Percentiles rank a stretch among this genome's conserved stretches.
phyloP scores from a whole-genome alignment of 2,113 vertebrate species.

The Cricetomys ansorgei region DNA sequence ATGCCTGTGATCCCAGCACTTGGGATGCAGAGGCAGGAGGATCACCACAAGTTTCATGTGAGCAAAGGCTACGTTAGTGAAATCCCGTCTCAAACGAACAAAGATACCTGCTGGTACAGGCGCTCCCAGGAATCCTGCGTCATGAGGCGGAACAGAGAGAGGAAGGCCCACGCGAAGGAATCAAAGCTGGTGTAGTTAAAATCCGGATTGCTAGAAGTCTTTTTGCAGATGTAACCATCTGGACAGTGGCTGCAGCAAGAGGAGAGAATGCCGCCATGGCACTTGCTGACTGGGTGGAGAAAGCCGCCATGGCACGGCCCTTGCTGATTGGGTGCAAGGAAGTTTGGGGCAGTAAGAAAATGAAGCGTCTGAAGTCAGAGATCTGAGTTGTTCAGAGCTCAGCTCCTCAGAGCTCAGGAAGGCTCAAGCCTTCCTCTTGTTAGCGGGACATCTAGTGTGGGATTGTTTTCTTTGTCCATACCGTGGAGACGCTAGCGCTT shows the following conservation, averaged over 20 bases:
- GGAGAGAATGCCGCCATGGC: no score
- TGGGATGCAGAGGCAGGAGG: neutral
- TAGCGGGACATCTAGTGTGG: neutral
- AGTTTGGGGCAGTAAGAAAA: neutral
- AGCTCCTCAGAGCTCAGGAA: no score
- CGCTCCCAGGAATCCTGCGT: slow-evolving; percentile 98
- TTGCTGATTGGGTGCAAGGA: neutral
- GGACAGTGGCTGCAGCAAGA: slow-evolving; percentile 90
- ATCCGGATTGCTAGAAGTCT: slow-evolving; percentile 92
- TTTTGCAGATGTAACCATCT: slow-evolving; percentile 88
- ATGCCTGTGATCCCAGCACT: neutral
- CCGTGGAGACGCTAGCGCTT: neutral
- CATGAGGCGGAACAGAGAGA: slow-evolving; percentile 96
- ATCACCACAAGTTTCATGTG: neutral
- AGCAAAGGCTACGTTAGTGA: neutral
- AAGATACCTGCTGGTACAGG: slow-evolving; percentile 95
- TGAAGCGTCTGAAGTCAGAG: neutral
- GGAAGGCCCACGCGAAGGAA: slow-evolving; percentile 96
- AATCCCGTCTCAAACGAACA: neutral
- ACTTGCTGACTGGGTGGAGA: no score
- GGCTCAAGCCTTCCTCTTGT: neutral
- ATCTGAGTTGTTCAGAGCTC: neutral
- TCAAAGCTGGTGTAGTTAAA: slow-evolving; percentile 97
- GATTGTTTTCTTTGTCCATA: neutral
- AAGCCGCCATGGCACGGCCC: neutral